Conservation (phyloP, 2,797 vertebrate genomes). For the Sciurus vulgaris region DNA sequence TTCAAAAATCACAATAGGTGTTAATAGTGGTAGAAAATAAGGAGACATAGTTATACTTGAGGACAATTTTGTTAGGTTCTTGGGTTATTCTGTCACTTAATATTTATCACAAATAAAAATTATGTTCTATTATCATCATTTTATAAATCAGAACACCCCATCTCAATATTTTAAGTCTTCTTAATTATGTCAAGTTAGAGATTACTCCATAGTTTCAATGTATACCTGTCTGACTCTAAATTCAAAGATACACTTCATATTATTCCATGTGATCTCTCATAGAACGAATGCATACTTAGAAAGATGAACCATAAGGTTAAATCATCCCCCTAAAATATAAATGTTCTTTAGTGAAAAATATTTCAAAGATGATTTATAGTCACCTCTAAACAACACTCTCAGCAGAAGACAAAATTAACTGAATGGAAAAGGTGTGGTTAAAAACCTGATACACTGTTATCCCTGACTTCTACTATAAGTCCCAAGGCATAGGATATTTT, state of each 20-base stretch:
- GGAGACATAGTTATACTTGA: neutral
- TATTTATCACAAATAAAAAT: neutral
- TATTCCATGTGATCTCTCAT: neutral
- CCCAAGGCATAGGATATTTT: neutral
- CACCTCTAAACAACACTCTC: neutral
- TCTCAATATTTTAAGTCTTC: neutral
- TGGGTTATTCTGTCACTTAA: neutral
- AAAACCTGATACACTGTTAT: neutral
- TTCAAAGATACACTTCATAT: neutral
- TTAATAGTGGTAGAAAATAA: neutral
- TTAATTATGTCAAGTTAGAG: neutral
- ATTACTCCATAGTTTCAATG: neutral
- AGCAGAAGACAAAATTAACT: constrained; percentile 26
- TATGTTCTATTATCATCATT: neutral
- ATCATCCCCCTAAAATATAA: neutral
- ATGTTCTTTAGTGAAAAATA: neutral
- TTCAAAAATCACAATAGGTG: neutral
- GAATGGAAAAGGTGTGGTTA: neutral
- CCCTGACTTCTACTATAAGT: neutral
- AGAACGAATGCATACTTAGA: neutral
- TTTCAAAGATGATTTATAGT: constrained; percentile 44
- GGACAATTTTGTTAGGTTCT: neutral
- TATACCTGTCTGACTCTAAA: neutral
- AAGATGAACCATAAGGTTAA: neutral
- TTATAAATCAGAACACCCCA: neutral